These are phyloP conservation scores for Centruroides vittatus DNA, from an alignment of 1,140 invertebrate species.

Conservation along the genomic window DNA sequence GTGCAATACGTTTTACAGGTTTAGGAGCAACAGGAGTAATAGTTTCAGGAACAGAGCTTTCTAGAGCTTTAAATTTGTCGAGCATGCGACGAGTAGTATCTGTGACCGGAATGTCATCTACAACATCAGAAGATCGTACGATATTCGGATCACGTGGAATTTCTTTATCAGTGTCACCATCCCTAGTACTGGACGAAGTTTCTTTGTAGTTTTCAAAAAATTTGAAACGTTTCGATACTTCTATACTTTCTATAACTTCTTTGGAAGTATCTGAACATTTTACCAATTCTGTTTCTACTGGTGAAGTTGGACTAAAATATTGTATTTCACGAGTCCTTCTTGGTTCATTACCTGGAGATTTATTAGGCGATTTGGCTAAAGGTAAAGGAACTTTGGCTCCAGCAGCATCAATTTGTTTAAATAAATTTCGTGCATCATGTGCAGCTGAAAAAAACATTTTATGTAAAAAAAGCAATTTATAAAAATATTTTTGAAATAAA, in stretches of 20 bases:
- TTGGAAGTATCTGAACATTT: slow-evolving; percentile 43
- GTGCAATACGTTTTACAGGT: slow-evolving; percentile 73
- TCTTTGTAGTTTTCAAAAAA: slow-evolving; percentile 75
- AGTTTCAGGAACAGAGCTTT: slow-evolving; percentile 44
- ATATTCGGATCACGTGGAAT: slow-evolving; percentile 59
- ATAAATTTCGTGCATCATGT: slow-evolving; percentile 68
- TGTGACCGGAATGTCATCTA: slow-evolving; percentile 35
- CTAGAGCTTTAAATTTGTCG: slow-evolving; percentile 60
- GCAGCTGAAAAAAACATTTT: slow-evolving; percentile 48
- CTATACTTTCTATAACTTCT: slow-evolving; percentile 56
- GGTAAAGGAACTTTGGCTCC: slow-evolving; percentile 25
- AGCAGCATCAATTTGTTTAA: slow-evolving; percentile 63
- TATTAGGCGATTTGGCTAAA: slow-evolving; percentile 23
- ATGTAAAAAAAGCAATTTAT: background rate
- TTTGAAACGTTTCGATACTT: slow-evolving; percentile 69
- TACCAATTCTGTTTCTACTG: slow-evolving; percentile 53
- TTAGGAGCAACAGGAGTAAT: slow-evolving; percentile 44
- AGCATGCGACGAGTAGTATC: slow-evolving; percentile 72
- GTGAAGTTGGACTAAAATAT: slow-evolving; percentile 1
- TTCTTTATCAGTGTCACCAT: slow-evolving; percentile 54
- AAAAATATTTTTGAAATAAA: too few species aligned
- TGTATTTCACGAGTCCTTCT: background rate
- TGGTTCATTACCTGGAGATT: slow-evolving; percentile 25
- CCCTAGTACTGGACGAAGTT: slow-evolving; percentile 37
- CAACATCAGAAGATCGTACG: slow-evolving; percentile 43